These are phyloP conservation scores for Globodera rostochiensis DNA, from an alignment of 1,140 invertebrate genomes.

Conservation along the genomic window DNA sequence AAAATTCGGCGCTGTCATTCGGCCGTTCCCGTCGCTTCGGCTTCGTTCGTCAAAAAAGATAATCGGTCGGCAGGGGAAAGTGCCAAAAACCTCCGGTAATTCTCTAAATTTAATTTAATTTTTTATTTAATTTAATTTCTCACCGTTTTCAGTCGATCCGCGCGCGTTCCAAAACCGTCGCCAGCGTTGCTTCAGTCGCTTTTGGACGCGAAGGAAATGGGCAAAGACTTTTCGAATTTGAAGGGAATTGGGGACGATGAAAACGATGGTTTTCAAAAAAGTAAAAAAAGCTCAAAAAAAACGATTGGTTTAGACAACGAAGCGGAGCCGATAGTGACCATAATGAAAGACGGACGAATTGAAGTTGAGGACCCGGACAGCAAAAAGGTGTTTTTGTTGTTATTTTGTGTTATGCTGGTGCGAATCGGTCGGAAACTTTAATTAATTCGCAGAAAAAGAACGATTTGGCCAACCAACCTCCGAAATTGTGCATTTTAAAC, in stretches of 20 bases:
- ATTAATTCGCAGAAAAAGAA: too few species aligned
- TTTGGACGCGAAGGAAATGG: slow-evolving; percentile 8
- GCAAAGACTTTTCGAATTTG: neutral
- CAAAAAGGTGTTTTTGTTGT: neutral
- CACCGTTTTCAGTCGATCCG: slow-evolving; percentile 6
- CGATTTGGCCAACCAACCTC: too few species aligned
- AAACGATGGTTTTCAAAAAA: neutral
- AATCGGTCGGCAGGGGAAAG: neutral
- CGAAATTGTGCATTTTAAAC: too few species aligned
- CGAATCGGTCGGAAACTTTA: too few species aligned
- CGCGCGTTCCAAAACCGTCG: slow-evolving; percentile 21
- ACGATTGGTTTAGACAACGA: slow-evolving; percentile 14
- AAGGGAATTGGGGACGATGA: neutral
- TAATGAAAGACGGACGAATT: slow-evolving; percentile 27
- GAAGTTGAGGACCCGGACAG: slow-evolving; percentile 23
- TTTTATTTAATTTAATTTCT: neutral
- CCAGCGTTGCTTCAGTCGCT: slow-evolving; percentile 21
- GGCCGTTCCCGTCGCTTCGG: neutral
- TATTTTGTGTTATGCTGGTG: too few species aligned
- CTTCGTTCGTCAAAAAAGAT: neutral
- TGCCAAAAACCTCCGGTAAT: neutral
- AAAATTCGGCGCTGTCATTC: neutral
- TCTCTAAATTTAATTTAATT: neutral
- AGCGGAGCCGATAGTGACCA: slow-evolving; percentile 23
- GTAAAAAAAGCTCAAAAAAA: neutral